Evolutionary conservation across 1,140 invertebrate species (phyloP), one percentile per base, ranked within the genome.

Genomic region (Trichonephila clavipes): DNA sequence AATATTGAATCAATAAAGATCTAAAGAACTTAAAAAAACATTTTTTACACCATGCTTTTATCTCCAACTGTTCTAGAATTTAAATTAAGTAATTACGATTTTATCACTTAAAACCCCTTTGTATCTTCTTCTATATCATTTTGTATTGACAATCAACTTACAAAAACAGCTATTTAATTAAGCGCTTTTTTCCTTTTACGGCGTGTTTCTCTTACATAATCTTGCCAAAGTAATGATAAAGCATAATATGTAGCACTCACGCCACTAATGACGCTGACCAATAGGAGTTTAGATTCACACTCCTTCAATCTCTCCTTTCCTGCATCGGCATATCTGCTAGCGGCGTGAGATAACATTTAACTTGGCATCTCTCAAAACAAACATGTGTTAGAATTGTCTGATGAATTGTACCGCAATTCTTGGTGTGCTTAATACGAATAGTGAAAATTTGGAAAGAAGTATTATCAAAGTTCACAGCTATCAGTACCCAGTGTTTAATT

Each of bases 331-430:
- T 77, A 77, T 40, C 24, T 34, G 14, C 72, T 59, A n/a, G 91
- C 91, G 51, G 82, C 81, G 83, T 86, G 91, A 92, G 83, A 64
- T 72, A 77, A 83, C 72, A 82, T 93, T 92, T 88, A 62, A 88
- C 51, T 88, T 66, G 51, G 91, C 58, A 85, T 89, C 69, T 77
- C 58, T 58, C 85, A 69, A 92, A 82, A 51, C 40, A 92, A 93
- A 93, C 92, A 93, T 93, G 92, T 93, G 92, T 93, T 93, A 77
- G 64, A 5, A 88, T 61, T 28, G 83, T 85, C 83, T 77, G 7
- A 34, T 40, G 72, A 77, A 16, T 77, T 77, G 16, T 14, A 19
- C 3, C 18, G 72, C 24, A 77, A 77, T 18, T 77, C 24, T 10
- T 77, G 14, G 18, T 40, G 18, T 40, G 72, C 18, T 7, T 77